Percentiles rank a stretch among this genome's conserved stretches.
phyloP scores from a whole-genome alignment of 2,888 invertebrate species.

The Pimpla rufipes region DNA sequence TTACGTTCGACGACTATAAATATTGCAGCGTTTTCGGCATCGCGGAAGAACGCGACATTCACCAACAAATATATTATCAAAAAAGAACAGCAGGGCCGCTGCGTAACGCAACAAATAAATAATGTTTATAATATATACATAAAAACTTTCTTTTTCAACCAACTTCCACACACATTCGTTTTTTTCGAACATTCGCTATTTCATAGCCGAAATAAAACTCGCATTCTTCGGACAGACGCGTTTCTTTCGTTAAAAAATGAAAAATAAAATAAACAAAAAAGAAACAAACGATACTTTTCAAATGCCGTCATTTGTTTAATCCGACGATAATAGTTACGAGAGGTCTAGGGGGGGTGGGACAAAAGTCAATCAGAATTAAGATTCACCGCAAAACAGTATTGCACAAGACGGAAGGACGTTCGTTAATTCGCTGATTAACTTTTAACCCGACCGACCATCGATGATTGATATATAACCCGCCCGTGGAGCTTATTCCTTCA shows the following conservation, averaged over 20 bases:
- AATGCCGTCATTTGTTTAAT: constrained; percentile 65
- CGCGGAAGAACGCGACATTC: constrained; percentile 60
- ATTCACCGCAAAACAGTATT: constrained; percentile 45
- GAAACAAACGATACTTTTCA: constrained; percentile 31
- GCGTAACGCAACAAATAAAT: constrained; percentile 77
- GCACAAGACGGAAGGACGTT: constrained; percentile 44
- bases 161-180: constrained; percentile 50
- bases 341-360: constrained; percentile 52
- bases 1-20: constrained; percentile 62
- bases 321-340: constrained; percentile 67
- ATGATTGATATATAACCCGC: constrained; percentile 73
- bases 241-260: neutral
- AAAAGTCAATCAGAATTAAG: constrained; percentile 52
- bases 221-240: constrained; percentile 25
- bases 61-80: constrained; percentile 57
- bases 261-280: constrained; percentile 26
- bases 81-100: constrained; percentile 70
- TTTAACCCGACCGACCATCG: constrained; percentile 66
- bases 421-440: constrained; percentile 59
- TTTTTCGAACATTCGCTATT: constrained; percentile 59
- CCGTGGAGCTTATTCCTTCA: constrained; percentile 74
- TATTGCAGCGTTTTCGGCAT: constrained; percentile 66
- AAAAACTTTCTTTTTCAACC: constrained; percentile 60
- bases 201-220: constrained; percentile 57
- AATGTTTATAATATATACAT: constrained; percentile 71